phyloP scores from a whole-genome alignment of 2,113 vertebrate species.

The Cyprinus carpio region DNA sequence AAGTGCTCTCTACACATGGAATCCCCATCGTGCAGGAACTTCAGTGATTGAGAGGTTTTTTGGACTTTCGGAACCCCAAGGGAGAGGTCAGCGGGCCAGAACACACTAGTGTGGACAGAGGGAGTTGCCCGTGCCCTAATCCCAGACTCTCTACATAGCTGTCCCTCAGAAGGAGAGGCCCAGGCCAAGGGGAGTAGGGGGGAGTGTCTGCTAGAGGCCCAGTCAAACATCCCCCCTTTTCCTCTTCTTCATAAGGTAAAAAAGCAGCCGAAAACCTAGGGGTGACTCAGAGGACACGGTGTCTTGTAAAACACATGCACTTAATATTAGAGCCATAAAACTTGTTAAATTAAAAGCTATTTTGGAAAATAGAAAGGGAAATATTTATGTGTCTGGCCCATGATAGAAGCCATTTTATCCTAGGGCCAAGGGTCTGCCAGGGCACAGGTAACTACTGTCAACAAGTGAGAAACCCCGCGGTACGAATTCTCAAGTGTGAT shows the following conservation, averaged over 20 bases:
- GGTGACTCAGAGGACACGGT: conserved; percentile 91
- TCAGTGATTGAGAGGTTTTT: conserved; percentile 41
- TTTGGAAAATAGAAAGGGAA: conserved; percentile 92
- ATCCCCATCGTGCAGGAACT: conserved; percentile 28
- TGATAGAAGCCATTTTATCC: conserved; percentile 85
- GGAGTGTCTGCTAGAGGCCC: conserved; percentile 47
- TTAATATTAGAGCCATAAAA: conserved; percentile 97
- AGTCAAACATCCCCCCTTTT: conserved; percentile 41
- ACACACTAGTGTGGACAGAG: conserved; percentile 26
- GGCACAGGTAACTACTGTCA: conserved; percentile 78
- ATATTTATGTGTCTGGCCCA: conserved; percentile 93
- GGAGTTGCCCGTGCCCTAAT: conserved; percentile 38
- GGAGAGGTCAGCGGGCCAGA: conserved; percentile 44
- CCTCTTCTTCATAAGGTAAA: conserved; percentile 65
- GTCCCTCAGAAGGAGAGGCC: conserved; percentile 44
- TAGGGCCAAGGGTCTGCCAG: conserved; percentile 70
- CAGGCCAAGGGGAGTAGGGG: conserved; percentile 32
- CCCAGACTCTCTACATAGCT: conserved; percentile 38
- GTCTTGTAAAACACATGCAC: conserved; percentile 98
- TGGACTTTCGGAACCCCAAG: conserved; percentile 29
- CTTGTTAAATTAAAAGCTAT: conserved; percentile 97
- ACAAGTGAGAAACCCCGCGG: conserved; percentile 58
- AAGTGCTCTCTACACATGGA: conserved; percentile 26
- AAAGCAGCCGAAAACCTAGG: conserved; percentile 76
- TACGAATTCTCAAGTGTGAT: conserved; percentile 15